phyloP scores from a whole-genome alignment of 2,888 invertebrate species.

The Ochlodes sylvanus region DNA sequence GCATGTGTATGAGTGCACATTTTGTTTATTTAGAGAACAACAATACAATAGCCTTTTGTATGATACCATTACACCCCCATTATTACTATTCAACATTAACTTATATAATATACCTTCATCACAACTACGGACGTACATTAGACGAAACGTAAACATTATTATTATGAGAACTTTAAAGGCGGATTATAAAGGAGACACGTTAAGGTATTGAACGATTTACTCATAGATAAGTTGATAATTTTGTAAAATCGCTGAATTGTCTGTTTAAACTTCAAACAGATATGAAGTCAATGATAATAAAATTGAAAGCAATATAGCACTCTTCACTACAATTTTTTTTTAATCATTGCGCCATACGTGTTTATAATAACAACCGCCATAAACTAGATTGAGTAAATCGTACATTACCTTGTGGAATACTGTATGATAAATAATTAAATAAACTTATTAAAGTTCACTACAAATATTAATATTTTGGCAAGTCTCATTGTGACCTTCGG shows the following conservation, averaged over 20 bases:
- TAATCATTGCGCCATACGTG: too few species aligned
- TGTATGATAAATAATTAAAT: background rate
- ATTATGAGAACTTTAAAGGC: constrained; percentile 4
- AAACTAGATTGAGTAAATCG: background rate
- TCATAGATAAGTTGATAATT: background rate
- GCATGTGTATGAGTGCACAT: too few species aligned
- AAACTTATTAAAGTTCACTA: background rate
- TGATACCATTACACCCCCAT: background rate
- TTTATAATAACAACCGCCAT: too few species aligned
- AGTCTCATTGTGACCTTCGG: background rate
- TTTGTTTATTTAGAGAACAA: too few species aligned
- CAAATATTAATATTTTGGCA: background rate
- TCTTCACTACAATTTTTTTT: too few species aligned
- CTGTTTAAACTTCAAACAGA: too few species aligned
- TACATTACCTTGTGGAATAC: background rate
- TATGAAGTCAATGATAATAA: too few species aligned
- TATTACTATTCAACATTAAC: background rate
- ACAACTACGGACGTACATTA: constrained; percentile 3
- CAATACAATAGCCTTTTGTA: background rate
- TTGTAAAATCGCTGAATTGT: too few species aligned
- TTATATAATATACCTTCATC: background rate
- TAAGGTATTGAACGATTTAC: background rate
- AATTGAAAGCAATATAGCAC: too few species aligned
- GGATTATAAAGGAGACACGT: background rate
- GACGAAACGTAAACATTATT: background rate